A percentile compares a stretch with the other conserved stretches of the same genome.
Conservation (phyloP, 2,113 vertebrate species). For the Chaenogobius annularis region DNA sequence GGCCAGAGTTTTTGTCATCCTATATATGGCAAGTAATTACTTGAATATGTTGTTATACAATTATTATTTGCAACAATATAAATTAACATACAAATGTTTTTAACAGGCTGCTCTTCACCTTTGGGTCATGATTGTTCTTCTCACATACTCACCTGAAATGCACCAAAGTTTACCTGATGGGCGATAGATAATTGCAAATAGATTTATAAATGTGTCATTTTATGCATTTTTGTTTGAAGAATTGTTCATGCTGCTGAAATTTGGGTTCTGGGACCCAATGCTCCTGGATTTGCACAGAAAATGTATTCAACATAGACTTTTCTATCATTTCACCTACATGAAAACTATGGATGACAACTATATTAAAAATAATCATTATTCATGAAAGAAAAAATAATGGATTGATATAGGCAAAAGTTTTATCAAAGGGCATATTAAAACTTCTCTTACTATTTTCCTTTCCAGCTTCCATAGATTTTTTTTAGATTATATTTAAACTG, state of each 20-base stretch:
- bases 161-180: slow-evolving; percentile 83
- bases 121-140: slow-evolving; percentile 97
- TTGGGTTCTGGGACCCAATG: slow-evolving; percentile 44
- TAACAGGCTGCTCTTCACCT: slow-evolving; percentile 89
- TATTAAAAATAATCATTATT: slow-evolving; percentile 31
- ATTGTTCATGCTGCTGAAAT: slow-evolving; percentile 58
- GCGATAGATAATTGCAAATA: slow-evolving; percentile 61
- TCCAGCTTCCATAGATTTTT: slow-evolving; percentile 39
- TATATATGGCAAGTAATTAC: slow-evolving; percentile 88
- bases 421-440: slow-evolving; percentile 34
- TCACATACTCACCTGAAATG: slow-evolving; percentile 97
- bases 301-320: slow-evolving; percentile 39
- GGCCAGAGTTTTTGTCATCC: slow-evolving; percentile 92
- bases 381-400: neutral
- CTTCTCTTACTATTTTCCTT: slow-evolving; percentile 19
- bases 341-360: slow-evolving; percentile 15
- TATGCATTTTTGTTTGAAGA: slow-evolving; percentile 28
- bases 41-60: neutral
- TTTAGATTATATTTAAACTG: slow-evolving; percentile 71
- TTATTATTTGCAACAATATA: neutral
- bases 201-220: slow-evolving; percentile 23
- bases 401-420: slow-evolving; percentile 23
- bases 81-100: slow-evolving; percentile 12
- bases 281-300: slow-evolving; percentile 71
- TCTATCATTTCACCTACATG: slow-evolving; percentile 25